Percentiles rank a stretch among this genome's conserved stretches.
phyloP scores from a whole-genome alignment of 2,797 vertebrate species.

The Poecilia gillii region DNA sequence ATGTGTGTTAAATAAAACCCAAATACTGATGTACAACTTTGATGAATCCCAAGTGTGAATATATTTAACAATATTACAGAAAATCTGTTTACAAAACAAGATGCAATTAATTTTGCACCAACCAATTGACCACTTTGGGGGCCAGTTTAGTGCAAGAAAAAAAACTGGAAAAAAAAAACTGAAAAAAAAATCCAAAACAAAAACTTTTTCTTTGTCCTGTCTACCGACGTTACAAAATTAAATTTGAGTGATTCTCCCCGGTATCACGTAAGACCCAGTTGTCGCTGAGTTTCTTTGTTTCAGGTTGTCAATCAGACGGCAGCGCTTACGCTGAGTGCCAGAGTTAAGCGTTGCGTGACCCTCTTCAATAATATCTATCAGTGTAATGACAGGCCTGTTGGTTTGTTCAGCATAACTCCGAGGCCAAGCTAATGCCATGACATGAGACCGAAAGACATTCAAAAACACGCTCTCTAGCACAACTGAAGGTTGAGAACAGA shows the following conservation, averaged over 20 bases:
- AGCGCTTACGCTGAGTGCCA: conserved; percentile 45
- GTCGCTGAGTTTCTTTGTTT: conserved; percentile 15
- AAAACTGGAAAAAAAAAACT: no score
- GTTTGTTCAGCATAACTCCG: conserved; percentile 68
- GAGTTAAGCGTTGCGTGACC: conserved; percentile 60
- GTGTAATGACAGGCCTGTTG: conserved; percentile 65
- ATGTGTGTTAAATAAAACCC: neutral
- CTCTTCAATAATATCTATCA: conserved; percentile 72
- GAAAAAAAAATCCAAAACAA: neutral
- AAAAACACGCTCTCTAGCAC: conserved; percentile 20
- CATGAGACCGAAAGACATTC: conserved; percentile 65
- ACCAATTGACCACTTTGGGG: neutral
- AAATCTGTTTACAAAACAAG: neutral
- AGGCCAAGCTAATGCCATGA: conserved; percentile 71
- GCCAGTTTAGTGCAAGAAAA: neutral
- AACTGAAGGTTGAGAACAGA: conserved; percentile 1
- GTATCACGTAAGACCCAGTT: conserved; percentile 34
- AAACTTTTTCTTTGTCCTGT: neutral
- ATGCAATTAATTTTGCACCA: neutral
- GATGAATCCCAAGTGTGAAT: neutral
- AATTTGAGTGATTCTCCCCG: conserved; percentile 2
- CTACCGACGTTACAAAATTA: neutral
- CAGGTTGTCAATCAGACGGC: conserved; percentile 61
- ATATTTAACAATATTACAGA: neutral
- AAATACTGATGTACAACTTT: neutral